A percentile compares a stretch with the other conserved stretches of the same genome.
phyloP scores from a whole-genome alignment of 1,140 invertebrate species.

The Meloidogyne exigua region DNA sequence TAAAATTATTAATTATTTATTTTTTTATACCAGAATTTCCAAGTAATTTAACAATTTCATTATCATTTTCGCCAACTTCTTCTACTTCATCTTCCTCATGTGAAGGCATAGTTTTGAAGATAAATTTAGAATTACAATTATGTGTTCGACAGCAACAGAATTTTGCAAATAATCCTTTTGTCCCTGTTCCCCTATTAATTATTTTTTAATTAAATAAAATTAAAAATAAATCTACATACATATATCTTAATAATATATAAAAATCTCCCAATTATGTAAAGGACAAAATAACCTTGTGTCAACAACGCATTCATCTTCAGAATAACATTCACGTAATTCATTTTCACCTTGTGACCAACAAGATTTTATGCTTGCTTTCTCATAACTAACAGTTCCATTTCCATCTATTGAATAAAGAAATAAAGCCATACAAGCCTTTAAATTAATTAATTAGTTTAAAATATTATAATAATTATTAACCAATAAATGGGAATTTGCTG shows the following conservation, averaged over 20 bases:
- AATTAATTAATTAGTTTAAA: not conserved
- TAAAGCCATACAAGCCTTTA: conserved; percentile 52
- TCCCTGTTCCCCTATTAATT: conserved; percentile 29
- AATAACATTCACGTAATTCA: conserved; percentile 42
- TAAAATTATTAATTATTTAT: not conserved
- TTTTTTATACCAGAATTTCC: not conserved
- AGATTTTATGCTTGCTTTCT: conserved; percentile 37
- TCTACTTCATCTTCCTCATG: not conserved
- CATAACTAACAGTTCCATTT: conserved; percentile 36
- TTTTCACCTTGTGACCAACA: conserved; percentile 50
- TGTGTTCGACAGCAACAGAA: conserved; percentile 55
- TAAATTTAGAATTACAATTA: conserved; percentile 43
- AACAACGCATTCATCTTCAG: conserved; percentile 42
- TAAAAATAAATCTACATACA: too few species aligned
- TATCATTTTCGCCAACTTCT: not conserved
- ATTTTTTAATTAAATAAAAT: too few species aligned
- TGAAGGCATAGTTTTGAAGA: not conserved
- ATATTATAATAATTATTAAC: not conserved
- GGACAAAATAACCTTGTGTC: conserved; percentile 36
- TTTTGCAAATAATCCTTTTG: conserved; percentile 19
- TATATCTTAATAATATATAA: too few species aligned
- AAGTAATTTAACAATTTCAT: not conserved
- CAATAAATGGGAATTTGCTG: conserved; percentile 8
- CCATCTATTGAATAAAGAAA: conserved; percentile 34
- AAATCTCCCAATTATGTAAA: too few species aligned